Evolutionary conservation across 2,888 invertebrate genomes (phyloP).

Genomic region (Andrena chrysosceles): DNA sequence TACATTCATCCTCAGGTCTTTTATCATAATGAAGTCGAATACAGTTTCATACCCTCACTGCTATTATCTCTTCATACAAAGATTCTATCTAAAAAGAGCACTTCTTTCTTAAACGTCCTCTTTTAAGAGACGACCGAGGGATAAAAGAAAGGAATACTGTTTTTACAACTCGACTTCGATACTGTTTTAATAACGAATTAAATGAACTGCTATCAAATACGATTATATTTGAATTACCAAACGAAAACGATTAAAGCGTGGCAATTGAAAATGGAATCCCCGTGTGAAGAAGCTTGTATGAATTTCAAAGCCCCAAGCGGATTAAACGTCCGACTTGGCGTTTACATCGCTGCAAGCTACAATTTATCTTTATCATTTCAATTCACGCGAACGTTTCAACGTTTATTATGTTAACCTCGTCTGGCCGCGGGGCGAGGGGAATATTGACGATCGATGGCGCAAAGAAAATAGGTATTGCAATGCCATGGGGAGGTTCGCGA

Average conservation of each 20-base stretch:
- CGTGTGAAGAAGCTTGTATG: not conserved
- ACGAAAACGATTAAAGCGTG: not conserved
- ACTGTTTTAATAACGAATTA: too few species aligned
- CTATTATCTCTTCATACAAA: not conserved
- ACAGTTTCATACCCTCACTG: not conserved
- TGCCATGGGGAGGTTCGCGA: not conserved
- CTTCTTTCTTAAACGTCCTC: not conserved
- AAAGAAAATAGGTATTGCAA: not conserved
- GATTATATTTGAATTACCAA: not conserved
- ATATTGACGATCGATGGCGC: slow-evolving; percentile 7
- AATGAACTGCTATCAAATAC: too few species aligned
- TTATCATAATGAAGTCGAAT: not conserved
- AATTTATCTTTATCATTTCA: slow-evolving; percentile 46
- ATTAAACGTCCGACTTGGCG: slow-evolving; percentile 6
- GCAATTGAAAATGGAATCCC: not conserved
- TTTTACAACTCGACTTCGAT: too few species aligned
- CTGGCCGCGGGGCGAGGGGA: not conserved
- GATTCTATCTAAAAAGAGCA: not conserved
- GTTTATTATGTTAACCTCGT: slow-evolving; percentile 17
- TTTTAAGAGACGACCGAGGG: not conserved
- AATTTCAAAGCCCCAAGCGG: slow-evolving; percentile 12
- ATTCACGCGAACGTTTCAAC: slow-evolving; percentile 26
- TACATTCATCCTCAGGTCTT: not conserved
- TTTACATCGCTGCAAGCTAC: slow-evolving; percentile 8
- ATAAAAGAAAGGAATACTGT: too few species aligned